Conservation (phyloP, 2,888 invertebrate species). For the Drosophila kuntzei region DNA sequence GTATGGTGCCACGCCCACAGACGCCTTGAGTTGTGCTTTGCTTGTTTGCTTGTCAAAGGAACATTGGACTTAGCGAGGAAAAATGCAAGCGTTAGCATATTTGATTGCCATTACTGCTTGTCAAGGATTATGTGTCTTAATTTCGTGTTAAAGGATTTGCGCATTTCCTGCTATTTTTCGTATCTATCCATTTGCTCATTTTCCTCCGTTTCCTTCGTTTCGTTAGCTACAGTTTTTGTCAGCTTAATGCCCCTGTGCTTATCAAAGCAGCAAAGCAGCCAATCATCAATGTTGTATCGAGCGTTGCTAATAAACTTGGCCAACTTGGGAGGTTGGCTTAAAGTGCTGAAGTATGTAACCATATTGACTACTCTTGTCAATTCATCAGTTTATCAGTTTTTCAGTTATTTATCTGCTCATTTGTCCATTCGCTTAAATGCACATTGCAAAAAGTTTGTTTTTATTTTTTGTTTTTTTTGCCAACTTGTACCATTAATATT, state of each 20-base stretch:
- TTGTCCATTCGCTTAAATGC: conserved; percentile 57
- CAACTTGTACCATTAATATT: conserved; percentile 56
- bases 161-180: conserved; percentile 47
- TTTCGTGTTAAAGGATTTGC: conserved; percentile 80
- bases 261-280: conserved; percentile 67
- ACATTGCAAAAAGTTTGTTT: conserved; percentile 58
- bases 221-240: conserved; percentile 67
- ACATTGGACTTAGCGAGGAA: conserved; percentile 60
- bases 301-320: conserved; percentile 66
- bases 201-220: conserved; percentile 47
- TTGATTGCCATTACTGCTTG: conserved; percentile 80
- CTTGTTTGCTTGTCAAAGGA: conserved; percentile 60
- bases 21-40: background rate
- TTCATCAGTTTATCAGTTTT: conserved; percentile 38
- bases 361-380: conserved; percentile 31
- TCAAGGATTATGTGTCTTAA: conserved; percentile 78
- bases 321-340: conserved; percentile 15
- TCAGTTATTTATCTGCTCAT: conserved; percentile 27
- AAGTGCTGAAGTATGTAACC: conserved; percentile 48
- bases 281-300: conserved; percentile 75
- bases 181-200: conserved; percentile 23
- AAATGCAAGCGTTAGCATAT: conserved; percentile 80
- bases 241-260: conserved; percentile 75
- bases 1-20: conserved; percentile 36
- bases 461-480: too few species aligned